Conservation (phyloP, 2,797 vertebrate species). For the Lates japonicus region DNA sequence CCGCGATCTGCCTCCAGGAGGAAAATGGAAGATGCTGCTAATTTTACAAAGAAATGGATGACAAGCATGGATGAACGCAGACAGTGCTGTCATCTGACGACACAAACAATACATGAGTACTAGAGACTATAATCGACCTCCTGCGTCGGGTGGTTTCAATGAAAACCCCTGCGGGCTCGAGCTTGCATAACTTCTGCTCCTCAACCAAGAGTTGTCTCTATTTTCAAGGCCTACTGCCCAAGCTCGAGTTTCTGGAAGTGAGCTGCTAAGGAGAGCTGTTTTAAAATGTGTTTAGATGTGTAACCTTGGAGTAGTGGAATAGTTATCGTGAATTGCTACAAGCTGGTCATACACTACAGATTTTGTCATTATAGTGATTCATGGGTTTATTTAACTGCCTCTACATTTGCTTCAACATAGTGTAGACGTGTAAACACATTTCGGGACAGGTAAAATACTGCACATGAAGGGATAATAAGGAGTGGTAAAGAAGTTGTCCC, state of each 20-base stretch:
- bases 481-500: slow-evolving; percentile 73
- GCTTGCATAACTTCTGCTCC: slow-evolving; percentile 88
- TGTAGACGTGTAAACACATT: not conserved
- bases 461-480: slow-evolving; percentile 81
- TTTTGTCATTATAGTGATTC: not conserved
- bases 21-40: not conserved
- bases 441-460: not conserved
- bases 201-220: slow-evolving; percentile 86
- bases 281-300: not conserved
- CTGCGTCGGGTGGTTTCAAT: slow-evolving; percentile 91
- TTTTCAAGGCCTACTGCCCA: slow-evolving; percentile 82
- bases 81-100: not conserved
- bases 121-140: slow-evolving; percentile 83
- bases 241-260: slow-evolving; percentile 77
- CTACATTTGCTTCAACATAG: not conserved
- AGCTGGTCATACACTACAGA: not conserved
- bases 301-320: not conserved
- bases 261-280: slow-evolving; percentile 81
- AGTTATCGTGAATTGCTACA: slow-evolving; percentile 15
- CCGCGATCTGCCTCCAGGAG: not conserved
- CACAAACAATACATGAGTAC: not conserved
- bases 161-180: slow-evolving; percentile 86
- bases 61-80: not conserved
- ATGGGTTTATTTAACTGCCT: not conserved
- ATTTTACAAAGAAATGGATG: not conserved